Percentiles rank a stretch among this genome's conserved stretches.
Evolutionary conservation across 2,888 invertebrate species (phyloP).

Genomic region (Protula sp.): DNA sequence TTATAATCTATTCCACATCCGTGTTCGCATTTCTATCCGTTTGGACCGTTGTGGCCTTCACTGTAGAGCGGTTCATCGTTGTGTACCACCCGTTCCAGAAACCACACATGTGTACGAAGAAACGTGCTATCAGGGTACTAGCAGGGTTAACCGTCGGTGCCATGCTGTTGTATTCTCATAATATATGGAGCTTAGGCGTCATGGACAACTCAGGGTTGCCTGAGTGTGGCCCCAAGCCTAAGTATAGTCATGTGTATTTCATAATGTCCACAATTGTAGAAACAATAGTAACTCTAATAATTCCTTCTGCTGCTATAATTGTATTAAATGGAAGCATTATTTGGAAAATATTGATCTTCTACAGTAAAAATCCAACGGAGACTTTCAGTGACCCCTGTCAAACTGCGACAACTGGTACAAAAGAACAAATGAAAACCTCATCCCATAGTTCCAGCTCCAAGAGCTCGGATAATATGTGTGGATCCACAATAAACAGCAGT

Average conservation of each 20-base stretch:
- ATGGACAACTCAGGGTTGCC: background rate
- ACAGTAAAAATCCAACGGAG: background rate
- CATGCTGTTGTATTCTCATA: conserved; percentile 4
- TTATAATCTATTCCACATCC: conserved; percentile 10
- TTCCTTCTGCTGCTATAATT: background rate
- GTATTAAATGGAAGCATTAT: background rate
- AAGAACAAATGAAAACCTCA: no score
- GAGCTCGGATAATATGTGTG: background rate
- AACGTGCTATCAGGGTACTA: conserved; percentile 6
- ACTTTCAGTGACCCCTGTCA: background rate
- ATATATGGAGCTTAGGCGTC: conserved; percentile 6
- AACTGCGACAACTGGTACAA: no score
- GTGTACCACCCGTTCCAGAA: conserved; percentile 12
- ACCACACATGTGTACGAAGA: conserved; percentile 7
- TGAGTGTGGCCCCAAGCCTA: background rate
- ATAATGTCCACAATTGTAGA: background rate
- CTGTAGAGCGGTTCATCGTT: conserved; percentile 14
- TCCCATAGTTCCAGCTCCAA: background rate
- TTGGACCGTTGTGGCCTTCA: conserved; percentile 17
- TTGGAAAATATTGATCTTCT: background rate
- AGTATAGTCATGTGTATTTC: background rate
- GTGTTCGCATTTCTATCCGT: conserved; percentile 12
- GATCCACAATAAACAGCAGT: background rate
- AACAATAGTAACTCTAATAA: background rate
- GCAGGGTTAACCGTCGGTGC: background rate